phyloP scores from a whole-genome alignment of 2,888 invertebrate species.

The Phymatocera aterrima region DNA sequence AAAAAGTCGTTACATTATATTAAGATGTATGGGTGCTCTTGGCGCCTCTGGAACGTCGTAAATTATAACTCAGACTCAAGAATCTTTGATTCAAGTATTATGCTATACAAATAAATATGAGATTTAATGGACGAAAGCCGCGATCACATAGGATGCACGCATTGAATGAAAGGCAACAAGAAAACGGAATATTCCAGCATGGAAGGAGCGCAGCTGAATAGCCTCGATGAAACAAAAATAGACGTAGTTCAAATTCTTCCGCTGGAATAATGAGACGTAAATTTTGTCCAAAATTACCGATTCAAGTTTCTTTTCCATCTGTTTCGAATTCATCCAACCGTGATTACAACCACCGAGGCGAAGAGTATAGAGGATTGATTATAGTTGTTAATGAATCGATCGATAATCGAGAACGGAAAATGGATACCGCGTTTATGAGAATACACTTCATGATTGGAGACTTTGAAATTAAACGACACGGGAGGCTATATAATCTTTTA shows the following conservation, averaged over 20 bases:
- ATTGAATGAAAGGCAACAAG: not conserved
- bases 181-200: no score
- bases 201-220: no score
- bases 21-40: not conserved
- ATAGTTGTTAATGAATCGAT: no score
- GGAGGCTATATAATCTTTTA: no score
- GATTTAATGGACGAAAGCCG: not conserved
- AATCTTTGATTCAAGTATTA: constrained; percentile 16
- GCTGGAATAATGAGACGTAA: not conserved
- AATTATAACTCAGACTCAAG: constrained; percentile 2
- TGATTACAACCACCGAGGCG: no score
- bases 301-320: not conserved
- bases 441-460: no score
- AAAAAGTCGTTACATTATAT: not conserved
- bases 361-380: no score
- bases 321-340: not conserved
- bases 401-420: no score
- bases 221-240: not conserved
- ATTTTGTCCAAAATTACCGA: not conserved
- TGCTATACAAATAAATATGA: not conserved
- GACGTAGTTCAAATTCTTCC: no score
- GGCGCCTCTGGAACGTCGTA: not conserved
- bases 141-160: not conserved
- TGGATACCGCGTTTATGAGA: no score
- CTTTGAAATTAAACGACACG: no score